phyloP scores from a whole-genome alignment of 2,888 invertebrate species.

The Aporophyla nigra region DNA sequence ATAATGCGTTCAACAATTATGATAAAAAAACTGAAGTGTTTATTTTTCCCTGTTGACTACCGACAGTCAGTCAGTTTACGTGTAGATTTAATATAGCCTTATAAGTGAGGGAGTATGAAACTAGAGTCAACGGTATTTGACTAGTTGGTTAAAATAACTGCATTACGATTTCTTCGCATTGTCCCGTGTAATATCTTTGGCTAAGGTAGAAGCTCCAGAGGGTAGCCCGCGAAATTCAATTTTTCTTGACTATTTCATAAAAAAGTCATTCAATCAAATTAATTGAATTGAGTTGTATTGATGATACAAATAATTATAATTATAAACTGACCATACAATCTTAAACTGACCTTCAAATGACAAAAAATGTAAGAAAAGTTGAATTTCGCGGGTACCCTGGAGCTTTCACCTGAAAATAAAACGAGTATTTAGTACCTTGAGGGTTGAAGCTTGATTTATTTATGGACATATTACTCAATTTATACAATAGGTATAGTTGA shows the following conservation, averaged over 20 bases:
- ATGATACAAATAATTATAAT: no score
- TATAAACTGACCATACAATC: no score
- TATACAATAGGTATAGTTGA: conserved; percentile 3
- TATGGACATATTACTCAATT: conserved; percentile 14
- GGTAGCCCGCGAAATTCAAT: no score
- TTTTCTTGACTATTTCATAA: no score
- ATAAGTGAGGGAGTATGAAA: neutral
- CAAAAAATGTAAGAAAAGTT: no score
- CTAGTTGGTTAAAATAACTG: neutral
- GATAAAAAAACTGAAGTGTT: neutral
- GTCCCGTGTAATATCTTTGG: neutral
- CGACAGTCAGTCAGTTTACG: no score
- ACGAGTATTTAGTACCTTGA: neutral
- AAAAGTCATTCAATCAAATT: no score
- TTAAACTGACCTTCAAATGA: no score
- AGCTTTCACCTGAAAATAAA: conserved; percentile 25
- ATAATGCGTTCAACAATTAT: neutral
- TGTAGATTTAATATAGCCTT: neutral
- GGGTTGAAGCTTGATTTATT: conserved; percentile 32
- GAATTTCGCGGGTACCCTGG: no score
- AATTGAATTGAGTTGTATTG: no score
- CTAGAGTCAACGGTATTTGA: neutral
- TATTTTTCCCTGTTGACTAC: neutral
- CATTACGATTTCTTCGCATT: neutral
- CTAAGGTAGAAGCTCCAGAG: no score